Percentiles rank a stretch among this genome's conserved stretches.
Evolutionary conservation across 2,113 vertebrate genomes (phyloP).

Genomic region (Romanogobio albipinnatus): DNA sequence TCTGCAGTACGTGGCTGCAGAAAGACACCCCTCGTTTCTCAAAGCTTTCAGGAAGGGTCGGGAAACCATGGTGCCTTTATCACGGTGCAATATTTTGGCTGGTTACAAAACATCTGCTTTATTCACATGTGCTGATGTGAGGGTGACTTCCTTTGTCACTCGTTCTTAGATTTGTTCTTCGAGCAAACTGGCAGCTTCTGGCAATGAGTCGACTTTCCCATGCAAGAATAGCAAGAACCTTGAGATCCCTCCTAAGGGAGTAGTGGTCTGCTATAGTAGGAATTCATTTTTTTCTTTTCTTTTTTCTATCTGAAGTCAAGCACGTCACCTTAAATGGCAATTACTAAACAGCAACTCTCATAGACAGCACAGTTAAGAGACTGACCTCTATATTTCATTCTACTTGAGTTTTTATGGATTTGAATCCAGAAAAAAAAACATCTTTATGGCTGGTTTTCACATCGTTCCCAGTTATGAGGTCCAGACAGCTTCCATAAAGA

Average conservation of each 20-base stretch:
- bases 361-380: slow-evolving; percentile 27
- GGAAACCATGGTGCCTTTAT: slow-evolving; percentile 44
- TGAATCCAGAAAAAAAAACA: not conserved
- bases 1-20: slow-evolving; percentile 58
- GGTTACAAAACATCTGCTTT: slow-evolving; percentile 52
- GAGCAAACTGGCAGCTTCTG: slow-evolving; percentile 62
- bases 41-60: slow-evolving; percentile 44
- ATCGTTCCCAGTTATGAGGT: slow-evolving; percentile 3
- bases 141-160: slow-evolving; percentile 67
- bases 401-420: slow-evolving; percentile 27
- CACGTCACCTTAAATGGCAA: slow-evolving; percentile 74
- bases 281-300: slow-evolving; percentile 45
- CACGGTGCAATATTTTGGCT: slow-evolving; percentile 55
- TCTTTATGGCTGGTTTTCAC: not conserved
- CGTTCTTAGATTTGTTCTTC: slow-evolving; percentile 61
- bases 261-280: slow-evolving; percentile 50
- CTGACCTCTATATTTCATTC: slow-evolving; percentile 39
- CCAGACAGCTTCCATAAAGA: slow-evolving; percentile 39
- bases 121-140: slow-evolving; percentile 70
- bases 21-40: slow-evolving; percentile 52
- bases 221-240: slow-evolving; percentile 73
- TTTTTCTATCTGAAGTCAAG: slow-evolving; percentile 48
- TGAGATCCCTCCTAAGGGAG: slow-evolving; percentile 62
- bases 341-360: slow-evolving; percentile 39
- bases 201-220: slow-evolving; percentile 73